phyloP scores from a whole-genome alignment of 2,113 vertebrate species.

The Columbina picui region DNA sequence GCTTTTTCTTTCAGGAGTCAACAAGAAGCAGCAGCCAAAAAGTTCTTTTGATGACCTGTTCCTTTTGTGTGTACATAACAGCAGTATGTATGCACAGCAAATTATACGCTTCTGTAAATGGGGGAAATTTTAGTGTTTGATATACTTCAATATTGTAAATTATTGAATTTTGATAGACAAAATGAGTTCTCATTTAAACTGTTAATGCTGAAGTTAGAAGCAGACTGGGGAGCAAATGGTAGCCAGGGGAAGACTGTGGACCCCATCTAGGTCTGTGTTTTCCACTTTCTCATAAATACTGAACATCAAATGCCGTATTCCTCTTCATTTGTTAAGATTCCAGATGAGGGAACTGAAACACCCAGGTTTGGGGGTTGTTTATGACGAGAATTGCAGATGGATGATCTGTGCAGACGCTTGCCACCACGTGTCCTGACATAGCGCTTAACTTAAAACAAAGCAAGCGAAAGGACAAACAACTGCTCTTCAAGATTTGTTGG shows the following conservation, averaged over 20 bases:
- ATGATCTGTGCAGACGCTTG: neutral
- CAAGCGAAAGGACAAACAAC: neutral
- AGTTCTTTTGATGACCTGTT: constrained; percentile 92
- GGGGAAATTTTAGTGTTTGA: constrained; percentile 75
- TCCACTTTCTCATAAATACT: constrained; percentile 12
- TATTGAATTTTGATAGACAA: constrained; percentile 70
- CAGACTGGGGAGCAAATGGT: constrained; percentile 10
- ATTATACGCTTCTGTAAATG: constrained; percentile 71
- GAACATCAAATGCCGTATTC: neutral
- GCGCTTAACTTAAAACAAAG: neutral
- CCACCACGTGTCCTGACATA: neutral
- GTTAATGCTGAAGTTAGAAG: constrained; percentile 41
- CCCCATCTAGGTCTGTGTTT: constrained; percentile 7
- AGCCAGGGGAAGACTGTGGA: neutral
- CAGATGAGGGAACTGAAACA: neutral
- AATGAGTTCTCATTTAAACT: constrained; percentile 45
- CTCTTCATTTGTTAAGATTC: neutral
- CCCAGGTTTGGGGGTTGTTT: neutral
- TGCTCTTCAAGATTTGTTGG: too few relatives aligned
- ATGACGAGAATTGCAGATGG: neutral
- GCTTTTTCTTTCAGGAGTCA: constrained; percentile 84
- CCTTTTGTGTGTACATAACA: constrained; percentile 43
- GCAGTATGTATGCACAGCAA: constrained; percentile 65
- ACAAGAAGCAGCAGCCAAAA: constrained; percentile 98
- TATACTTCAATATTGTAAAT: constrained; percentile 75